Evolutionary conservation across 2,797 vertebrate species (phyloP), one percentile per base, ranked within the genome.

Genomic region (Pyrocephalus nanus): DNA sequence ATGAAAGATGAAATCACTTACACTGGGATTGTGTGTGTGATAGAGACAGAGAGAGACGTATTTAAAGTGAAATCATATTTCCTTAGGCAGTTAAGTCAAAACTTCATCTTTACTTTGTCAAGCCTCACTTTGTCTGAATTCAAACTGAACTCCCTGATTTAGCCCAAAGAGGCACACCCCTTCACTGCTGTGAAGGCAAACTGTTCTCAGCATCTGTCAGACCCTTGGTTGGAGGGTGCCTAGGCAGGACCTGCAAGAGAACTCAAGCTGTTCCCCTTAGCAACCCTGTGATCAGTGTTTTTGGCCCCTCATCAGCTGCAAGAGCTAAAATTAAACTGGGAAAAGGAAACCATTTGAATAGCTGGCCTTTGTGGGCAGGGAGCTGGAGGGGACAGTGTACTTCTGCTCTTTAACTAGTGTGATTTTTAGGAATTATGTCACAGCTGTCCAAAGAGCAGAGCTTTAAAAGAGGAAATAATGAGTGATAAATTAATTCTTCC

Each of bases 401-500:
- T 76, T 66, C 74, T 73, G 58, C 62, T 81, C 72, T 87, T 81
- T 47, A 88, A 50, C 88, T 86, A 42, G 74, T 17, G 22, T n/a
- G 38, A 62, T 79, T 87, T 92, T 64, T 66, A 90, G 87, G 91
- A 96, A 86, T 90, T 96, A 87, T 83, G 77, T 89, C 90, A 74
- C 80, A 58, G 57, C 83, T 92, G 87, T 93, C 53, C 93, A 92
- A 96, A 95, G 88, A 96, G 57, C 75, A 77, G 47, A 43, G 57
- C 81, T 94, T 86, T 95, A 83, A 86, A 91, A 83, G 78, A 96
- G 88, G 89, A 96, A 96, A 92, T 97, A 92, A 87, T 96, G 96
- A 90, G 89, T 76, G 85, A 89, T 94, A 96, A 96, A 96, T 93
- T 93, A 93, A 89, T 96, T 90, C 94, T 95, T 93, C 61, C 74